Base-by-base conservation (phyloP, 1,140 invertebrate species). In the Brachionus plicatilis region DNA sequence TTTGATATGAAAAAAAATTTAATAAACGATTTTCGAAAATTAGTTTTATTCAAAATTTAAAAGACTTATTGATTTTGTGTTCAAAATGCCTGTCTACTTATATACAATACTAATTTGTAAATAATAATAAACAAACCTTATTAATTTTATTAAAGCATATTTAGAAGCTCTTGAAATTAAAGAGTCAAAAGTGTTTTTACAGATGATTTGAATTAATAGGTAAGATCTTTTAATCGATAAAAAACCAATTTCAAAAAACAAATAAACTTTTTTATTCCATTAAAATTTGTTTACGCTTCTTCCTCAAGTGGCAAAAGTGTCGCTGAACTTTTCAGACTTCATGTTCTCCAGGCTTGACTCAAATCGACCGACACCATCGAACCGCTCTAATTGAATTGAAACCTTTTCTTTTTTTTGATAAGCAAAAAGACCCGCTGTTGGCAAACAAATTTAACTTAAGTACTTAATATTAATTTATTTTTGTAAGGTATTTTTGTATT, bases 151-250 rank as follows among this genome's bases (percentile, higher is more conserved):
- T 60, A 60, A 60, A 60, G 20, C 53, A 60, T 9, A 20, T 60
- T 27, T 60, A 60, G 53, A 60, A 60, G 53, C 53, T 68, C 33
- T 68, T 68, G 27, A 68, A 33, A 68, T 68, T 68, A 68, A 17
- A 72, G 43, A 72, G 68, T 72, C 68, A 72, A 41, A 72, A 41
- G 17, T 72, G 68, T 72, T 72, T 72, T 72, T 72, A 72, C 68
- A 72, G 68, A 72, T 72, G 68, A 72, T 72, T 72, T 72, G 33
- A 41, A 72, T 72, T 72, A 72, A 72, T 43, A 72, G 68, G 68
- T 72, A 72, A 72, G 37, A 43, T 41, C 37, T 72, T 72, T 41
- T 41, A 72, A 72, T 72, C 68, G 68, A 72, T 72, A 72, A 41
- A 12, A 72, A 72, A 6, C 33, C 6, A 20, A 41, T 20, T 41